Base-by-base conservation (phyloP, 2,888 invertebrate species). In the Aradus depressus region DNA sequence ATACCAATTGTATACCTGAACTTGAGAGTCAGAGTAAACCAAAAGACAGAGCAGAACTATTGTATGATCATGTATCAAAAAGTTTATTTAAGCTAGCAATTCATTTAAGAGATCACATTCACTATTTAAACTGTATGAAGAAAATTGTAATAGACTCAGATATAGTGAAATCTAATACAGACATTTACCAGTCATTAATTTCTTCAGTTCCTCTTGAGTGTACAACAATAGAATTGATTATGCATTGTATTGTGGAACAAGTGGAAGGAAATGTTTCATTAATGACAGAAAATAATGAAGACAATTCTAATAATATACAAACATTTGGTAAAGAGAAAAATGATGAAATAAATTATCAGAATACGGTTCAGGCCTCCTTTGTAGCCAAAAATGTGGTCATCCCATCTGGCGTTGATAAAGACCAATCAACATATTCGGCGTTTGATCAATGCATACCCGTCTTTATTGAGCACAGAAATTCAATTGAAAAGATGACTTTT, bases 241-340 rank as follows among this genome's bases (percentile, higher is more conserved):
- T 48, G 10, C 37, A 48, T 38, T 35, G 48, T 19, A 10, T 48
- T 14, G 25, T 48, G n/a, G 48, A 48, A 38, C 48, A 48, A 38
- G 22, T 26, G 23, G 37, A 26, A 3, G 25, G 16, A 3, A 39
- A 39, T 28, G 16, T 31, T 12, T 8, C 8, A 10, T 31, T 31
- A 31, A 8, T 10, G 31, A 31, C 12, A 31, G n/a, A n/a, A n/a
- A n/a, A n/a, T n/a, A n/a, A n/a, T n/a, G n/a, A n/a, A n/a, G n/a
- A n/a, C n/a, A n/a, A n/a, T n/a, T n/a, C n/a, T n/a, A n/a, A n/a
- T n/a, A n/a, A n/a, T n/a, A n/a, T n/a, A n/a, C n/a, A n/a, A n/a
- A n/a, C n/a, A n/a, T n/a, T n/a, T n/a, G n/a, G n/a, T n/a, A n/a
- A n/a, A n/a, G n/a, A n/a, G n/a, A n/a, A n/a, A n/a, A n/a, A n/a